Evolutionary conservation across 2,113 vertebrate genomes (phyloP).

Genomic region (Daubentonia madagascariensis): DNA sequence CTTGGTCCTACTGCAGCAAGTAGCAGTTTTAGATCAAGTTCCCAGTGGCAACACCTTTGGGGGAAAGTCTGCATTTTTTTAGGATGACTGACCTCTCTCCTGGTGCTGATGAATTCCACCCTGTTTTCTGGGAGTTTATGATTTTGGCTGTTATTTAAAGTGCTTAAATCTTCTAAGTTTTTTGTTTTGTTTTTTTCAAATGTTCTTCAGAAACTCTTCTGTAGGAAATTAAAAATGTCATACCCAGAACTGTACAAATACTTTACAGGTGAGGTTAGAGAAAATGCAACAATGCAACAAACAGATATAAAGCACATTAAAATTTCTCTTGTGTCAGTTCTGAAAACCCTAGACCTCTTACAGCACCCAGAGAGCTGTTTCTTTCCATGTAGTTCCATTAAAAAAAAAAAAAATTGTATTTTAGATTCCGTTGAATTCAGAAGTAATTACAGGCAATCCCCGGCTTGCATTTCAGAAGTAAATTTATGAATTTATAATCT

Average conservation of each 20-base stretch:
- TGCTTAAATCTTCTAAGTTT: not conserved
- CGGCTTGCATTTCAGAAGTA: not conserved
- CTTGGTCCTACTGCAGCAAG: not conserved
- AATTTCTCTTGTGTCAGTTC: not conserved
- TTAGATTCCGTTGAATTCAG: not conserved
- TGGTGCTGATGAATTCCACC: not conserved
- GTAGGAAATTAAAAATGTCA: not conserved
- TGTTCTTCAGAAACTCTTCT: not conserved
- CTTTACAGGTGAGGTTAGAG: conserved; percentile 1
- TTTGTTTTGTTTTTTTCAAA: not conserved
- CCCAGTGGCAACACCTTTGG: not conserved
- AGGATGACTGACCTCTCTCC: not conserved
- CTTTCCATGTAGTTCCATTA: not conserved
- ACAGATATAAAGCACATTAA: not conserved
- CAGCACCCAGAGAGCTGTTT: not conserved
- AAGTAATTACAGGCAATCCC: not conserved
- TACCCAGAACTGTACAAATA: not conserved
- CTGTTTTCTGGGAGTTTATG: conserved; percentile 28
- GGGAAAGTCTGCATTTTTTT: conserved; percentile 22
- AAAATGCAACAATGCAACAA: not conserved
- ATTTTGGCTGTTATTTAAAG: conserved; percentile 25
- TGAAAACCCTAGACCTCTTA: not conserved
- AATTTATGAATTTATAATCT: not conserved
- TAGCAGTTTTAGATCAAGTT: not conserved
- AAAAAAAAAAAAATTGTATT: no score